phyloP scores from a whole-genome alignment of 2,888 invertebrate species.

The Limnephilus auricula region DNA sequence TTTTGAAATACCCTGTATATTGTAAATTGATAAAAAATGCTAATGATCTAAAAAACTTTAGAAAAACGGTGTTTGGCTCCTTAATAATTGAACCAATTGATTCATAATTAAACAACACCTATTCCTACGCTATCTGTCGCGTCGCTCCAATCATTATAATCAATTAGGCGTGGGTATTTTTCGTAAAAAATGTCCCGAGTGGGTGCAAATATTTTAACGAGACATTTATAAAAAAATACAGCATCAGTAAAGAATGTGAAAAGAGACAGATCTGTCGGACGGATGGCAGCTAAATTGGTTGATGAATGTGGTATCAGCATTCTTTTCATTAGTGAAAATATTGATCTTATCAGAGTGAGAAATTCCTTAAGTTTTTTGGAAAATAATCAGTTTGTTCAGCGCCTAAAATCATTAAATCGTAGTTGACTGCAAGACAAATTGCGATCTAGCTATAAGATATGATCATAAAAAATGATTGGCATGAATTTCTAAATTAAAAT shows the following conservation, averaged over 20 bases:
- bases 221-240: slow-evolving; percentile 2
- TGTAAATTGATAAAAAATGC: neutral
- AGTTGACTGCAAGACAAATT: too few species aligned
- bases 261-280: neutral
- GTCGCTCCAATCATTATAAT: neutral
- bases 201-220: slow-evolving; percentile 37
- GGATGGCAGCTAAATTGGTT: neutral
- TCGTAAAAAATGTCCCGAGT: neutral
- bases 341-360: neutral
- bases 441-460: too few species aligned
- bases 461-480: too few species aligned
- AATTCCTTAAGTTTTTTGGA: neutral
- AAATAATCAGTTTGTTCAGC: neutral
- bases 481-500: neutral
- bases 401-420: too few species aligned
- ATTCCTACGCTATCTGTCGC: neutral
- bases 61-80: neutral
- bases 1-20: neutral
- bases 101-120: slow-evolving; percentile 27
- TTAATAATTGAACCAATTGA: slow-evolving; percentile 1
- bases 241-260: neutral
- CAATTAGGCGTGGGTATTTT: neutral
- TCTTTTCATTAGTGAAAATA: neutral
- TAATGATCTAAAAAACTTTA: neutral
- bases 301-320: neutral